Percentiles rank a stretch among this genome's conserved stretches.
phyloP scores from a whole-genome alignment of 2,797 vertebrate species.

The Muscicapa comitata region DNA sequence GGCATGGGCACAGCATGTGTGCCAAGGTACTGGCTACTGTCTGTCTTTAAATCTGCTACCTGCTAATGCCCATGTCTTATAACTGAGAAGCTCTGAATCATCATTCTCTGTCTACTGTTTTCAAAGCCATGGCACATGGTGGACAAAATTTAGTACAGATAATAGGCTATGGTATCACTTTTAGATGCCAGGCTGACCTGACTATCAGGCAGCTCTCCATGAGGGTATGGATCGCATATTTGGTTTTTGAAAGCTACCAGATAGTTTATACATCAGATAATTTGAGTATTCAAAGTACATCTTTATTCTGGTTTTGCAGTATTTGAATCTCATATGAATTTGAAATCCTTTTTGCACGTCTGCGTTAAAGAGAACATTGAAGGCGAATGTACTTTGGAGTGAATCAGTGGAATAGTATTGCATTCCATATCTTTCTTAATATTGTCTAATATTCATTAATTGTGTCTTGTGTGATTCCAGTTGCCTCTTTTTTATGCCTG shows the following conservation, averaged over 20 bases:
- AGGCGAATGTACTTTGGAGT: neutral
- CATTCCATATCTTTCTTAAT: neutral
- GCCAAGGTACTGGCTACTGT: neutral
- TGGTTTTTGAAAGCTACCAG: neutral
- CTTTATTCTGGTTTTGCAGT: neutral
- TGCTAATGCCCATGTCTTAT: neutral
- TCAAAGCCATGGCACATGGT: neutral
- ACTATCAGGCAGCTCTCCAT: neutral
- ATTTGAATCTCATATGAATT: neutral
- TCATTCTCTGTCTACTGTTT: neutral
- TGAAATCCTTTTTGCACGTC: neutral
- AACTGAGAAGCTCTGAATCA: neutral
- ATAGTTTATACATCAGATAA: neutral
- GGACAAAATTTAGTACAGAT: neutral
- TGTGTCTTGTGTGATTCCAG: neutral
- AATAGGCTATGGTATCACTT: neutral
- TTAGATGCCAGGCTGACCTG: neutral
- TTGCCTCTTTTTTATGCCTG: neutral
- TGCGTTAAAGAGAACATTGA: neutral
- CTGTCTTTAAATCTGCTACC: neutral
- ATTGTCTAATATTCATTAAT: neutral
- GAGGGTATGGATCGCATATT: neutral
- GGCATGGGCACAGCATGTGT: fast-evolving
- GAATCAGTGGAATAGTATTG: neutral
- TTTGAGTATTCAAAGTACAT: neutral